phyloP scores from a whole-genome alignment of 2,113 vertebrate genomes.

The Pelobates fuscus region DNA sequence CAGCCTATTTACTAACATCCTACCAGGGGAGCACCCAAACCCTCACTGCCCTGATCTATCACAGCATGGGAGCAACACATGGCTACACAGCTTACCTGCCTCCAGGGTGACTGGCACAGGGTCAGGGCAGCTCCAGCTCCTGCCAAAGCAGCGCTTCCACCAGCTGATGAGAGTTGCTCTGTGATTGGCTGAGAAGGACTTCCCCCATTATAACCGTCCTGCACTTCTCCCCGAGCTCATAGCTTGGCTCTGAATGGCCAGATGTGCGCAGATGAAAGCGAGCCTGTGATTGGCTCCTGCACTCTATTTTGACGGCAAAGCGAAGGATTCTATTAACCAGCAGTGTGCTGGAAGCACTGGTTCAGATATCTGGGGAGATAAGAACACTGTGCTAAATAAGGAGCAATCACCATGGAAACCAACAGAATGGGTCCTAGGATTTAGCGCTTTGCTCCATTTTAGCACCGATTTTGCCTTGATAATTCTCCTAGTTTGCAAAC shows the following conservation, averaged over 20 bases:
- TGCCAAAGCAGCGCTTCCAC: neutral
- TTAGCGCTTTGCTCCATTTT: no score
- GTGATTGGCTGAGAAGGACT: conserved; percentile 21
- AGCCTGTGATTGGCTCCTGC: conserved; percentile 26
- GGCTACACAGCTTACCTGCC: conserved; percentile 28
- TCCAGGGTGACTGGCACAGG: conserved; percentile 33
- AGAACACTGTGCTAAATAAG: no score
- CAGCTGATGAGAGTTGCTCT: neutral
- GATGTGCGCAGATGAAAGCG: conserved; percentile 37
- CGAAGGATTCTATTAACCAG: neutral
- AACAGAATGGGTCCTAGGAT: no score
- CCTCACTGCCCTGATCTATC: no score
- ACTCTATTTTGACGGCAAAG: conserved; percentile 11
- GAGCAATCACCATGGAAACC: no score
- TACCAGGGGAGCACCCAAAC: no score
- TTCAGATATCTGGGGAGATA: no score
- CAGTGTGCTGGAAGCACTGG: neutral
- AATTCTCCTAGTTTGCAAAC: no score
- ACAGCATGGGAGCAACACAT: neutral
- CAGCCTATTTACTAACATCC: no score
- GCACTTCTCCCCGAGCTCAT: neutral
- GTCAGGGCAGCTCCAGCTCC: neutral
- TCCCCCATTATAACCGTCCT: conserved; percentile 16
- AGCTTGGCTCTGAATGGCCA: conserved; percentile 29
- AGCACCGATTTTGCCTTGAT: no score